Base-by-base conservation (phyloP, 2,113 vertebrate species). In the Actenoides hombroni region DNA sequence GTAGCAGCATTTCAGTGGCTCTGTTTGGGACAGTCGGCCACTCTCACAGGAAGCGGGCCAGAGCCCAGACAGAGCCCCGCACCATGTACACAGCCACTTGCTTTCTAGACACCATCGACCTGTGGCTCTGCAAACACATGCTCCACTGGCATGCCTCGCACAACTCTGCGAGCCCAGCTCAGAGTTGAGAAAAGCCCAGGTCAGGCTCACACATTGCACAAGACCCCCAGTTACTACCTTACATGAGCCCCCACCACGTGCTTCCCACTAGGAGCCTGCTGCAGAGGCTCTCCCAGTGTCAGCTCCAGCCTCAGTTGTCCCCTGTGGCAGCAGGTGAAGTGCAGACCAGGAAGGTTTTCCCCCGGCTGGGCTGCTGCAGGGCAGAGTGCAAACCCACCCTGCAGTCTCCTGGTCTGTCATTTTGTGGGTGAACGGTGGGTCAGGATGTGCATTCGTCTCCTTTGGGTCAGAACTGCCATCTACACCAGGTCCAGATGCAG, bases 381-480 rank as follows among this genome's bases (percentile, higher is more conserved):
- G 77, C 61, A 74, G 84, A 78, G 67, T 29, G 35, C 28, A 69
- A 78, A 51, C 46, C 73, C 86, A 82, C n/a, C 56, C 85, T 5
- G 0, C 16, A 31, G 42, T 19, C 78, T 65, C 54, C 63, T 1
- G 13, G 39, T 84, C 35, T 42, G 57, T 80, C 37, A 3, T 11
- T 49, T 44, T 54, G 82, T 21, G 56, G 64, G 33, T 70, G 67
- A 56, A 19, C 0, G 25, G 89, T 6, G 25, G 33, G 67, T 82
- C 11, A 24, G 77, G 87, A 75, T 6, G 56, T 59, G 87, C 87
- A 56, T 95, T 80, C 0, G 2, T 79, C 83, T 92, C 63, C 86
- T 90, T 40, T 39, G 68, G 93, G 69, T 95, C 92, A 92, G 84
- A 94, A 86, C 53, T 87, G 94, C 91, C 96, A 75, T 49, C 83